A percentile compares a stretch with the other conserved stretches of the same genome.
Conservation (phyloP, 1,140 invertebrate genomes). For the Neomicropteryx cornuta region DNA sequence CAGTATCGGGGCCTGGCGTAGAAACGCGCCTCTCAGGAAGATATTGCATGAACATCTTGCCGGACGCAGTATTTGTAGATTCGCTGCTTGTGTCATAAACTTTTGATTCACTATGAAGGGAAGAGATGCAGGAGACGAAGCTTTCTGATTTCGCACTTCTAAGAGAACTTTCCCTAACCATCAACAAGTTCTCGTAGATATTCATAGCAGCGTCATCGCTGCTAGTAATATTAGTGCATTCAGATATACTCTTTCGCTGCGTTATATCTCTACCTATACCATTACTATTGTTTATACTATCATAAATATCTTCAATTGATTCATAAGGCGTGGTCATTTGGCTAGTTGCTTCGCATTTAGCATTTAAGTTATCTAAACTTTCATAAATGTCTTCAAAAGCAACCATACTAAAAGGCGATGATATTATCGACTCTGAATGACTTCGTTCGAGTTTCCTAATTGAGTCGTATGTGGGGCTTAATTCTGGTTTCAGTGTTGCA, state of each 20-base stretch:
- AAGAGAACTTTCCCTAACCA: slow-evolving; percentile 1
- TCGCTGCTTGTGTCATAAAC: slow-evolving; percentile 5
- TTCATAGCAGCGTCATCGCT: not conserved
- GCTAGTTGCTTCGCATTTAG: slow-evolving; percentile 23
- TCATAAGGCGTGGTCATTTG: slow-evolving; percentile 36
- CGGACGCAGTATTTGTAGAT: not conserved
- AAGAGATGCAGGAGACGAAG: slow-evolving; percentile 1
- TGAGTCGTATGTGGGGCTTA: slow-evolving; percentile 23
- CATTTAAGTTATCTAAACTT: slow-evolving; percentile 25
- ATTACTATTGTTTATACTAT: no score
- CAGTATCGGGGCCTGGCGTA: no score
- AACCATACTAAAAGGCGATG: slow-evolving; percentile 19
- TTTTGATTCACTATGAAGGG: slow-evolving; percentile 6
- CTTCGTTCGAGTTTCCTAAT: slow-evolving; percentile 31
- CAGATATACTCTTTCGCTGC: not conserved
- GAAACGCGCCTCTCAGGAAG: no score
- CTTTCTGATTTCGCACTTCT: slow-evolving; percentile 8
- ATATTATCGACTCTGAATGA: slow-evolving; percentile 33
- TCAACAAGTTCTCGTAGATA: not conserved
- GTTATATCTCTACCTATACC: no score
- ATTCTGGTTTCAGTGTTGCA: no score
- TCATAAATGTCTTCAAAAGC: slow-evolving; percentile 34
- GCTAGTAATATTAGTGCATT: not conserved
- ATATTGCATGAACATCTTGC: no score
- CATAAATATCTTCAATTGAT: slow-evolving; percentile 38